phyloP scores from a whole-genome alignment of 2,888 invertebrate species.

The Caenorhabditis plicata region DNA sequence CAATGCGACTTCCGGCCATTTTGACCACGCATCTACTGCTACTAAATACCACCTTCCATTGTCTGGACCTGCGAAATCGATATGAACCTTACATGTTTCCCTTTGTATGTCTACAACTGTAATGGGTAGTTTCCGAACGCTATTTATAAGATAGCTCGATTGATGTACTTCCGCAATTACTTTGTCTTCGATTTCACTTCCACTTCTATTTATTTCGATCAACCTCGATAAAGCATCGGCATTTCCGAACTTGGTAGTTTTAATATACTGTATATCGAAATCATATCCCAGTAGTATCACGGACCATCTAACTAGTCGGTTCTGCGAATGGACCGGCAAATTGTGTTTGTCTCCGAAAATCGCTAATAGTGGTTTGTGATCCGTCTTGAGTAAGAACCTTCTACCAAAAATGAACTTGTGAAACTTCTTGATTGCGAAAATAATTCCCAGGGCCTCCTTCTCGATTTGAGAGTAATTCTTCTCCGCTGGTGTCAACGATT shows the following conservation, averaged over 20 bases:
- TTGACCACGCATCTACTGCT: too few relatives aligned
- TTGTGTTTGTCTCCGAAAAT: constrained; percentile 34
- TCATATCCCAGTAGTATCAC: constrained; percentile 6
- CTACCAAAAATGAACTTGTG: constrained; percentile 66
- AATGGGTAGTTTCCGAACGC: too few relatives aligned
- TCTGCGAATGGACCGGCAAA: constrained; percentile 11
- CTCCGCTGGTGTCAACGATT: constrained; percentile 57
- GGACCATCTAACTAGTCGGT: constrained; percentile 68
- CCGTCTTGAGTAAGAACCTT: constrained; percentile 66
- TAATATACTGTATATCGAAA: constrained; percentile 59
- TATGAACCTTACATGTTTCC: too few relatives aligned
- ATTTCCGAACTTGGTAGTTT: constrained; percentile 55
- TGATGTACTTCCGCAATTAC: too few relatives aligned
- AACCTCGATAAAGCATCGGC: constrained; percentile 63
- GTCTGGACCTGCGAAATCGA: too few relatives aligned
- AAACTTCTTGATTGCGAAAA: constrained; percentile 66
- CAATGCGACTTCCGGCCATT: too few relatives aligned
- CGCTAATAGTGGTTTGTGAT: constrained; percentile 69
- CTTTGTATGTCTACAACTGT: too few relatives aligned
- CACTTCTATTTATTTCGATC: too few relatives aligned
- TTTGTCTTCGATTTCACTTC: too few relatives aligned
- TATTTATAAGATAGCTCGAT: too few relatives aligned
- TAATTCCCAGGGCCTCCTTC: constrained; percentile 65
- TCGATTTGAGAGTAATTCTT: constrained; percentile 67
- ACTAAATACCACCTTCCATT: too few relatives aligned